A percentile compares a stretch with the other conserved stretches of the same genome.
phyloP scores from a whole-genome alignment of 2,113 vertebrate species.

The Stegastes partitus region DNA sequence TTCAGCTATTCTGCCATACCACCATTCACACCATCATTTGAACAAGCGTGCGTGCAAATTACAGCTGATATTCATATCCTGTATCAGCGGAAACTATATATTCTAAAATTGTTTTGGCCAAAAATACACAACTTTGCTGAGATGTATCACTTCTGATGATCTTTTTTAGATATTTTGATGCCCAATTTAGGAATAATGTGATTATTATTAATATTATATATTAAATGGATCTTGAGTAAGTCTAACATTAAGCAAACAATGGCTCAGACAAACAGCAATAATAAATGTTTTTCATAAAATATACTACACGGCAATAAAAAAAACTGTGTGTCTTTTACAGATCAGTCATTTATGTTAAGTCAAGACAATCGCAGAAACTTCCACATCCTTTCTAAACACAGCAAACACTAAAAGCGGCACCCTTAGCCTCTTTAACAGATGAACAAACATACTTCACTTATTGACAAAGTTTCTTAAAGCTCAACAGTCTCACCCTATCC shows the following conservation, averaged over 20 bases:
- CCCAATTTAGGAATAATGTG: neutral
- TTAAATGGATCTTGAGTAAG: neutral
- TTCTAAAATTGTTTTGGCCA: no score
- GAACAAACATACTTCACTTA: constrained; percentile 23
- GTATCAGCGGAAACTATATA: no score
- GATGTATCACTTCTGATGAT: no score
- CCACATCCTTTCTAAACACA: constrained; percentile 1
- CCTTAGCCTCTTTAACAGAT: constrained; percentile 22
- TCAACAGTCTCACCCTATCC: constrained; percentile 65
- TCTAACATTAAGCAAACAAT: neutral
- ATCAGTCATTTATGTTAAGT: constrained; percentile 15
- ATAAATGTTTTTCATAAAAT: no score
- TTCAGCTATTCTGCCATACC: no score
- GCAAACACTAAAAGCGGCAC: neutral
- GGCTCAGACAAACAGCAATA: neutral
- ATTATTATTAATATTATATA: no score
- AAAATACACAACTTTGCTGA: no score
- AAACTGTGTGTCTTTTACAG: neutral
- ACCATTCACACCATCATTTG: no score
- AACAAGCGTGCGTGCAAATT: no score
- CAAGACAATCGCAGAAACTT: constrained; percentile 16
- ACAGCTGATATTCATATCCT: no score
- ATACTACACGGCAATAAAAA: no score
- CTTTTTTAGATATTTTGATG: neutral
- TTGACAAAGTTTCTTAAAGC: constrained; percentile 81